Conservation (phyloP, 2,888 invertebrate species). For the Drosophila histrio region DNA sequence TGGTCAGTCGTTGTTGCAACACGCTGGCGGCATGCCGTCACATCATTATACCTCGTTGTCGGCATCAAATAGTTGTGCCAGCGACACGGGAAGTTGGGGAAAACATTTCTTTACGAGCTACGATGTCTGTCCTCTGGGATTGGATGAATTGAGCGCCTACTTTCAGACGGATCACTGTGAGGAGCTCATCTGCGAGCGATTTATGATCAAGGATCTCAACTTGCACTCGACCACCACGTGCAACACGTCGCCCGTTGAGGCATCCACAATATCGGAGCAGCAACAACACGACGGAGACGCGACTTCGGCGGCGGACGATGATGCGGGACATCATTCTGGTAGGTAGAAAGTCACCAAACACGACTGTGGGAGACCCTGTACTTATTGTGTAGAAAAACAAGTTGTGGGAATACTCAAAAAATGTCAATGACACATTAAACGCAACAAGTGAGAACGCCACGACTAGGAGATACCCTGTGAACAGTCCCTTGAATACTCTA, state of each 20-base stretch:
- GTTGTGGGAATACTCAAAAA: too few relatives aligned
- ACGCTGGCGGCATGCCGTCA: constrained; percentile 12
- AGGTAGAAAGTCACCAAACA: constrained; percentile 79
- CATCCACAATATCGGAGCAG: constrained; percentile 40
- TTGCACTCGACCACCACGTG: constrained; percentile 39
- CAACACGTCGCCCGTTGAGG: constrained; percentile 18
- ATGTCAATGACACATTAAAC: too few relatives aligned
- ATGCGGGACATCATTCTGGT: constrained; percentile 91
- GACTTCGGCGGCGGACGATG: constrained; percentile 85
- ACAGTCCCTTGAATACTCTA: too few relatives aligned
- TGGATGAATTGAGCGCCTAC: constrained; percentile 83
- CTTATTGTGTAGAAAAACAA: background rate
- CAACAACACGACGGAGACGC: background rate
- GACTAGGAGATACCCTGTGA: too few relatives aligned
- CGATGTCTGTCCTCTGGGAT: constrained; percentile 81
- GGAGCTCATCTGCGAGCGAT: constrained; percentile 82
- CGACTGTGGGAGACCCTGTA: background rate
- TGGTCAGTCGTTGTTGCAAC: constrained; percentile 7
- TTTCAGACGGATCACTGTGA: constrained; percentile 83
- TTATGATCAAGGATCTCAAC: constrained; percentile 80
- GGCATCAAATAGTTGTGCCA: constrained; percentile 60
- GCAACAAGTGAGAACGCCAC: too few relatives aligned
- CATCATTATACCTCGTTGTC: constrained; percentile 22
- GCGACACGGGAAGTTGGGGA: constrained; percentile 77
- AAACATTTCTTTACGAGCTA: constrained; percentile 81